Evolutionary conservation across 2,797 vertebrate species (phyloP), one percentile per base, ranked within the genome.

Genomic region (Cygnus olor): DNA sequence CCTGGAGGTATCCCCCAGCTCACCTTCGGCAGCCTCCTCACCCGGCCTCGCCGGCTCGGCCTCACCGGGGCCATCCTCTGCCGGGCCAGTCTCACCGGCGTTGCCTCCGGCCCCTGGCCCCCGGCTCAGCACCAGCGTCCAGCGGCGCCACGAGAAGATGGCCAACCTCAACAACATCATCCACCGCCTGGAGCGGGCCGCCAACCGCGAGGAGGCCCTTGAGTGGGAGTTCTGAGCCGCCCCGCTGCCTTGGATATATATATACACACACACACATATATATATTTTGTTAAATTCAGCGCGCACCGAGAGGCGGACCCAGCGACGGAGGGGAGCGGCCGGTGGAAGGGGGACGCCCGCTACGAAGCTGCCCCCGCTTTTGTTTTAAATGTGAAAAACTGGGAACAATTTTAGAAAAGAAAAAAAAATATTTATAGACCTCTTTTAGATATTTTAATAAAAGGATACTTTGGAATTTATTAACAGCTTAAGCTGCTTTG

Each of bases 111-210:
- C 97, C 90, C 97, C 96, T 2, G 95, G 95, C 77, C 95, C 98
- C 95, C 99, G 99, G 97, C 98, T 98, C 90, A 99, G 98, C 97
- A 98, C 98, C 96, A 99, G 98, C 97, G 97, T 98, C 97, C 99
- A 99, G 98, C 98, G 99, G 98, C 98, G 99, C 95, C 99, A 99
- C 2, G 99, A 99, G 98, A 99, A 99, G 98, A 99, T 99, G 99
- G 99, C 99, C 94, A 99, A 99, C 98, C 98, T 99, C 97, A 99
- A 99, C 98, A 99, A 99, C 98, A 99, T 99, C 98, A 99, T 99
- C 97, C 99, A 99, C 96, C 98, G 99, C 97, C 98, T 99, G 73
- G 99, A 99, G 97, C 98, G 98, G 92, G 99, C 99, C 0, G 99
- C 99, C 97, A 99, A 99, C 96, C 98, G 99, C 1, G 99, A 99